Evolutionary conservation across 1,140 invertebrate genomes (phyloP), one percentile per base, ranked within the genome.

Genomic region (Hylyphantes graminicola): DNA sequence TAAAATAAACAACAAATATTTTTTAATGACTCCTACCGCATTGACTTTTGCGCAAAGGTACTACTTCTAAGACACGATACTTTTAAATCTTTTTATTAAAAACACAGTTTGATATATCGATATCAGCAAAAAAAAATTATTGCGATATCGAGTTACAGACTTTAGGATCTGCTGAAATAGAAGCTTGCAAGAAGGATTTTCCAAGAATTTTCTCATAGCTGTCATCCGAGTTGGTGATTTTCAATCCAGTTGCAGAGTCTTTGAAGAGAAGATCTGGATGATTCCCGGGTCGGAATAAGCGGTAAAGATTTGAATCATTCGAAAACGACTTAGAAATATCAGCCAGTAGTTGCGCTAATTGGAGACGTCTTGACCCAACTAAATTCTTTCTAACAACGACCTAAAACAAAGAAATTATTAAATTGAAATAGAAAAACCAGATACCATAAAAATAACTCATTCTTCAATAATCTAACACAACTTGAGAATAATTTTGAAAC

Each of bases 211-310:
- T 19, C 19, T 68, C 67, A 15, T 85, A 85, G 12, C 50, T 51
- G 35, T 12, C 35, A 2, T 35, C 53, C 11, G 77, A n/a, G 5
- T 63, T 63, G 0, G 48, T 54, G 19, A 72, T 59, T 19, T 53
- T 80, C 68, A 85, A 53, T 10, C 17, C 72, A 17, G 77, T 81
- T 8, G 79, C 64, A 7, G 77, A 85, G 54, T 86, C 92, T 88
- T 91, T 92, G 86, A 93, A 93, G 3, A 92, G 86, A 35, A 92
- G 77, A 86, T 93, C 90, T 1, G 88, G 86, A 54, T 88, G 87
- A 50, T 90, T 87, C 88, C 90, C 92, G 19, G 87, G 79, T 6
- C 92, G 91, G 75, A 93, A 89, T 7, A 83, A 17, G 15, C 72
- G 70, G 19, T 67, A 83, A 0, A 83, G 19, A 10, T 21, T 57